phyloP scores from a whole-genome alignment of 2,888 invertebrate genomes.

The Macrostomum cliftonense region DNA sequence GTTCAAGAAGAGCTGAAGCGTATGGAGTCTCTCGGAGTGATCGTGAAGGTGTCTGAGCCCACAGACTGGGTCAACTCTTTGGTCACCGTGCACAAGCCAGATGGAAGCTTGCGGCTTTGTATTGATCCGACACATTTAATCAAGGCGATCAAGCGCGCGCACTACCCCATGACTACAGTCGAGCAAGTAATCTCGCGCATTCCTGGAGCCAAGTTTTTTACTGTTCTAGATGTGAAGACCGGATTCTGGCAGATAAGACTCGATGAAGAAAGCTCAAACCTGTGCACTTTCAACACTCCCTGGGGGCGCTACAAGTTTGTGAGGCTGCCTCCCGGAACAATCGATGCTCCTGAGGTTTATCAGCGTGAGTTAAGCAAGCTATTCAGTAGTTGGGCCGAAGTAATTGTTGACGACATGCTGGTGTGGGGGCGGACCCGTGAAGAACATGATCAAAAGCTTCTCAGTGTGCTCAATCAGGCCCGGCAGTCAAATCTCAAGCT shows the following conservation, averaged over 20 bases:
- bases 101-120: slow-evolving; percentile 12
- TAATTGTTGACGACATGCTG: slow-evolving; percentile 14
- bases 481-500: slow-evolving; percentile 12
- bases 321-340: slow-evolving; percentile 15
- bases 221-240: slow-evolving; percentile 13
- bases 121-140: slow-evolving; percentile 11
- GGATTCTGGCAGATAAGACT: slow-evolving; percentile 16
- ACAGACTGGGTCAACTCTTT: slow-evolving; percentile 15
- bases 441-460: slow-evolving; percentile 13
- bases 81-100: slow-evolving; percentile 12
- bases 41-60: slow-evolving; percentile 11
- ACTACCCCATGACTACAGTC: slow-evolving; percentile 11
- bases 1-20: slow-evolving; percentile 7
- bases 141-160: slow-evolving; percentile 11
- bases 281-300: slow-evolving; percentile 15
- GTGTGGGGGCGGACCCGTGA: slow-evolving; percentile 11
- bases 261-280: slow-evolving; percentile 10
- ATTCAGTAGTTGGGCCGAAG: slow-evolving; percentile 11
- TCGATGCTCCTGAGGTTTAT: slow-evolving; percentile 12
- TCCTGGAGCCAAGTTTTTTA: slow-evolving; percentile 12
- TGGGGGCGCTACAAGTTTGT: slow-evolving; percentile 12
- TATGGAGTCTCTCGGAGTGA: slow-evolving; percentile 11
- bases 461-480: slow-evolving; percentile 12
- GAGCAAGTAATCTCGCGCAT: slow-evolving; percentile 8
- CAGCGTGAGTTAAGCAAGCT: slow-evolving; percentile 13